phyloP scores from a whole-genome alignment of 2,113 vertebrate species.

The Smithornis capensis region DNA sequence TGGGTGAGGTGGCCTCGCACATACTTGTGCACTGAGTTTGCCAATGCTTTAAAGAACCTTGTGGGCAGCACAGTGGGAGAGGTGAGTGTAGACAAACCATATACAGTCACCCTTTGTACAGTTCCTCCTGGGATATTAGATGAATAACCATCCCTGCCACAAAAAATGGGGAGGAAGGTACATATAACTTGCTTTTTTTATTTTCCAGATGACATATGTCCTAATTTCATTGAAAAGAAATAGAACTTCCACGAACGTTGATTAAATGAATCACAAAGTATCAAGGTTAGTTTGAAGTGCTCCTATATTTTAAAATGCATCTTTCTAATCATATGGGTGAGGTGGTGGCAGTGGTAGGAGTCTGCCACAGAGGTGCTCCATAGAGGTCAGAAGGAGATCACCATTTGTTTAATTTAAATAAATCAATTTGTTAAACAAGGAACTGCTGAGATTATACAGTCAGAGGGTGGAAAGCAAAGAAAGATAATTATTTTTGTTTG shows the following conservation, averaged over 20 bases:
- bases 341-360: not conserved
- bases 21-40: not conserved
- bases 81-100: fast-evolving
- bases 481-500: constrained; percentile 65
- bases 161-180: not conserved
- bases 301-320: not conserved
- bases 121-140: not conserved
- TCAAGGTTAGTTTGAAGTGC: not conserved
- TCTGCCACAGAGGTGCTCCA: not conserved
- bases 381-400: constrained; percentile 52
- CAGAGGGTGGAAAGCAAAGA: constrained; percentile 54
- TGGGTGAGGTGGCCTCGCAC: not conserved
- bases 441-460: constrained; percentile 51
- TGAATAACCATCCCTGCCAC: not conserved
- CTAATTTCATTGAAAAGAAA: not conserved
- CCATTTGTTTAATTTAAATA: constrained; percentile 62
- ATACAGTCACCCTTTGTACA: not conserved
- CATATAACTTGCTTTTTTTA: not conserved
- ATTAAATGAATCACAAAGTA: not conserved
- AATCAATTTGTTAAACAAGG: constrained; percentile 69
- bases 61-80: not conserved
- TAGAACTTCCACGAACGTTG: not conserved
- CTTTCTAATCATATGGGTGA: not conserved
- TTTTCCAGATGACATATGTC: not conserved
- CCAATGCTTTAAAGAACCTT: not conserved